These are phyloP conservation scores for Idaea biselata DNA, from an alignment of 2,888 invertebrate species.

Conservation along the genomic window DNA sequence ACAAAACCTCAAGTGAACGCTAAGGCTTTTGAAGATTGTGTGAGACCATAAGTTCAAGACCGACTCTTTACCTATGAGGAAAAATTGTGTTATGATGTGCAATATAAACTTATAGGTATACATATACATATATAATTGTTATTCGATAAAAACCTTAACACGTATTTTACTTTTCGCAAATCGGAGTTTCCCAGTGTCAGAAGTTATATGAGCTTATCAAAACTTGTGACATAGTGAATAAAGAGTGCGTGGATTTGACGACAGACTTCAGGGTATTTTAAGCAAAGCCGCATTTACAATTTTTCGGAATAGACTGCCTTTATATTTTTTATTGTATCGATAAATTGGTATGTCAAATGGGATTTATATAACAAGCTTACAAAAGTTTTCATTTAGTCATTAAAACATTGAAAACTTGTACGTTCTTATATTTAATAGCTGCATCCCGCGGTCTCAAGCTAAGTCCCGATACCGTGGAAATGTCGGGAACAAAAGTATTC, in stretches of 20 bases:
- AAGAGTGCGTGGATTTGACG: neutral
- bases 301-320: too few relatives aligned
- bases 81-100: neutral
- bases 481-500: too few relatives aligned
- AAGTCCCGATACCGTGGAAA: too few relatives aligned
- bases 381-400: too few relatives aligned
- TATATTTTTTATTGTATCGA: too few relatives aligned
- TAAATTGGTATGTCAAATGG: too few relatives aligned
- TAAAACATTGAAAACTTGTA: too few relatives aligned
- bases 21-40: neutral
- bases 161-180: neutral
- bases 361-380: too few relatives aligned
- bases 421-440: too few relatives aligned
- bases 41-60: neutral
- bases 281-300: too few relatives aligned
- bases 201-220: neutral
- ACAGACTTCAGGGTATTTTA: too few relatives aligned
- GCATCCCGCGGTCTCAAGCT: too few relatives aligned
- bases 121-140: neutral
- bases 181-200: neutral
- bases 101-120: neutral
- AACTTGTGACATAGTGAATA: neutral
- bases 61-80: neutral
- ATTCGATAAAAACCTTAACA: neutral
- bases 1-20: neutral